Percentiles rank a stretch among this genome's conserved stretches.
phyloP scores from a whole-genome alignment of 2,888 invertebrate genomes.

The Cryptophagus acutangulus region DNA sequence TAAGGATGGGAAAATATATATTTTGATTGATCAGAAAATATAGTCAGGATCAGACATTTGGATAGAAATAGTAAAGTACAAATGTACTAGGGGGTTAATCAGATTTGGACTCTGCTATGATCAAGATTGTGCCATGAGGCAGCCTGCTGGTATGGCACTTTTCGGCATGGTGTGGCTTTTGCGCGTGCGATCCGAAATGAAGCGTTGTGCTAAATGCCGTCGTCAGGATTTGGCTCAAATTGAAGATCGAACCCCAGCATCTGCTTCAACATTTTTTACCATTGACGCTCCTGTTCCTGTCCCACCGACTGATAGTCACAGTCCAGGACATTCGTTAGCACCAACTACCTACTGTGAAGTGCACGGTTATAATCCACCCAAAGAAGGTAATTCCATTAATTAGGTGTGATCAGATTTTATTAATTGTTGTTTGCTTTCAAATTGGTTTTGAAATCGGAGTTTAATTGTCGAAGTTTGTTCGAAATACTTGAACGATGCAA shows the following conservation, averaged over 20 bases:
- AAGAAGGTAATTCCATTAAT: conserved; percentile 52
- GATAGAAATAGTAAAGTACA: too few relatives aligned
- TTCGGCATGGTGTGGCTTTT: conserved; percentile 83
- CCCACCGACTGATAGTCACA: conserved; percentile 15
- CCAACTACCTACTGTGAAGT: conserved; percentile 57
- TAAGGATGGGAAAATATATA: too few relatives aligned
- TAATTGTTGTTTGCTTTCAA: too few relatives aligned
- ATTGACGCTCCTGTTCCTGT: conserved; percentile 45
- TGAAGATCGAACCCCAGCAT: conserved; percentile 29
- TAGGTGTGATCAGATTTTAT: too few relatives aligned
- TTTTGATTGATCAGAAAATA: too few relatives aligned
- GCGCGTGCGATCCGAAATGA: conserved; percentile 74
- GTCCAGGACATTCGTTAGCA: conserved; percentile 36
- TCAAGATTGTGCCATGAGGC: conserved; percentile 35
- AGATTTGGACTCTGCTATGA: conserved; percentile 31
- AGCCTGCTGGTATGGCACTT: conserved; percentile 66
- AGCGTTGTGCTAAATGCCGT: conserved; percentile 67
- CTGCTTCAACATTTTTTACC: conserved; percentile 51
- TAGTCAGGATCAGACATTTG: too few relatives aligned
- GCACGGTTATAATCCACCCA: conserved; percentile 54
- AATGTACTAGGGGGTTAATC: conserved; percentile 2
- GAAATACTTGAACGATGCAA: too few relatives aligned
- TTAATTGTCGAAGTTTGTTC: too few relatives aligned
- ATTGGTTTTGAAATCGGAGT: too few relatives aligned
- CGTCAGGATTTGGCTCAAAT: conserved; percentile 29